Conservation (phyloP, 1,140 invertebrate species). For the Drosophila saltans region DNA sequence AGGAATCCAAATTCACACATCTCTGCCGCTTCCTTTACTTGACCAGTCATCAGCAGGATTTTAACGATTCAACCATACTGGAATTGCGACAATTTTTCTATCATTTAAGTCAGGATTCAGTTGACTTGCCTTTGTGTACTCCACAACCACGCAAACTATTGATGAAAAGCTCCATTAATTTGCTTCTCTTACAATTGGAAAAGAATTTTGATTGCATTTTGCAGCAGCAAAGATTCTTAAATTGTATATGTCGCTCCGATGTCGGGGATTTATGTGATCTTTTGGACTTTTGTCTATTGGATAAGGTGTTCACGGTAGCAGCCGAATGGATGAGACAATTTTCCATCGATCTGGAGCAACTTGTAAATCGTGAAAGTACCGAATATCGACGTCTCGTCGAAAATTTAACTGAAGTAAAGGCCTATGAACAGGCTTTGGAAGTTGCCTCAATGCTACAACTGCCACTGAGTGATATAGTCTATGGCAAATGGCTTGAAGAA, state of each 20-base stretch:
- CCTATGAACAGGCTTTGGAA: constrained; percentile 74
- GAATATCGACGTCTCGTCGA: constrained; percentile 66
- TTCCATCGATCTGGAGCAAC: constrained; percentile 58
- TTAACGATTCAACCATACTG: constrained; percentile 63
- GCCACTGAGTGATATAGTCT: constrained; percentile 76
- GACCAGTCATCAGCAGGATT: constrained; percentile 60
- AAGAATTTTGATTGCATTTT: constrained; percentile 65
- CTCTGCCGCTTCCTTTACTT: constrained; percentile 67
- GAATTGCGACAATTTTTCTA: constrained; percentile 71
- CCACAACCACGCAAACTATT: constrained; percentile 45
- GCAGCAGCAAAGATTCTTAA: constrained; percentile 70
- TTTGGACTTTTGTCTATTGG: constrained; percentile 73
- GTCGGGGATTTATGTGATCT: constrained; percentile 76
- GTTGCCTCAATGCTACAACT: constrained; percentile 67
- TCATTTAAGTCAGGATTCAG: constrained; percentile 68
- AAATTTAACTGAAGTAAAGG: constrained; percentile 56
- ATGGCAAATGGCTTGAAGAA: constrained; percentile 72
- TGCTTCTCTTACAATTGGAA: constrained; percentile 67
- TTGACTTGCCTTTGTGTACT: constrained; percentile 61
- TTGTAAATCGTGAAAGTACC: constrained; percentile 47
- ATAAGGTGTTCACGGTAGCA: constrained; percentile 65
- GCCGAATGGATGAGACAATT: constrained; percentile 51
- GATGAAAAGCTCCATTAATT: constrained; percentile 65
- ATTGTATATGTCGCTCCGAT: constrained; percentile 73
- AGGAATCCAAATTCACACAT: constrained; percentile 64